Evolutionary conservation across 2,113 vertebrate genomes (phyloP).

Genomic region (Leptodactylus fuscus): DNA sequence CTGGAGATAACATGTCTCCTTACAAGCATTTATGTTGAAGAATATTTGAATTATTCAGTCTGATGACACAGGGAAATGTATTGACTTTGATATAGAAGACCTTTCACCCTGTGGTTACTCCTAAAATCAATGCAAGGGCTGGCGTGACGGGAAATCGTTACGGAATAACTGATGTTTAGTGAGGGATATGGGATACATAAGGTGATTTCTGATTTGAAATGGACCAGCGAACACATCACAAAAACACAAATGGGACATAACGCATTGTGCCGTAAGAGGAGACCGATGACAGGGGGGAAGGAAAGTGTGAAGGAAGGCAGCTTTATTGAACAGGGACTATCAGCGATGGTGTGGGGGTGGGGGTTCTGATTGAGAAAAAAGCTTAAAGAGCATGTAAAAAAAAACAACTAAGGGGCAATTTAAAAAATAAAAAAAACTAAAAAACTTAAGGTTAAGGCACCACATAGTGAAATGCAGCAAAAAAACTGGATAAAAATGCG

Average conservation of each 20-base stretch:
- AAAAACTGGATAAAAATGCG: too few species aligned
- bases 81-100: conserved; percentile 50
- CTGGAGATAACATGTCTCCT: conserved; percentile 11
- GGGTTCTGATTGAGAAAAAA: background rate
- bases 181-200: conserved; percentile 33
- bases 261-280: background rate
- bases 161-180: conserved; percentile 25
- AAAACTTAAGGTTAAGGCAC: too few species aligned
- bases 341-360: background rate
- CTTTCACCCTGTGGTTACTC: conserved; percentile 53
- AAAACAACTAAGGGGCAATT: too few species aligned
- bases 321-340: background rate
- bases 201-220: conserved; percentile 48
- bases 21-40: conserved; percentile 31
- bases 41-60: conserved; percentile 48
- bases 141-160: conserved; percentile 43
- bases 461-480: too few species aligned
- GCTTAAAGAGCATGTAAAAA: background rate
- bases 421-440: too few species aligned
- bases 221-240: conserved; percentile 36
- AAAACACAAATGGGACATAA: conserved; percentile 35
- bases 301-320: background rate
- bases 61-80: conserved; percentile 48
- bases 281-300: background rate
- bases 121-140: conserved; percentile 43